These are phyloP conservation scores for Syngnathoides biaculeatus DNA, from an alignment of 2,113 vertebrate species.

Conservation along the genomic window DNA sequence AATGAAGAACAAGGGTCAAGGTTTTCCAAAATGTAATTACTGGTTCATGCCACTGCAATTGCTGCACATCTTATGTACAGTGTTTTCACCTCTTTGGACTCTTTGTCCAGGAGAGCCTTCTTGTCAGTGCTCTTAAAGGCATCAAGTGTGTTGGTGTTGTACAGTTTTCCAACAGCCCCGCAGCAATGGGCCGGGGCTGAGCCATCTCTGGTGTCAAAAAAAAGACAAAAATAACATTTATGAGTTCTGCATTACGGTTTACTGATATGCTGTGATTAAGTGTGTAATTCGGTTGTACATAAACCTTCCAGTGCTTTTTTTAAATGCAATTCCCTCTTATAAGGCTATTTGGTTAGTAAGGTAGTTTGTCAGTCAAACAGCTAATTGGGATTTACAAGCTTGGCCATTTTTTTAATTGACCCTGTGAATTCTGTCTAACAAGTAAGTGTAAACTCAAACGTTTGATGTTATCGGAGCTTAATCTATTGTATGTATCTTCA, in stretches of 20 bases:
- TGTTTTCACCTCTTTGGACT: constrained; percentile 81
- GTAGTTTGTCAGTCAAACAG: background rate
- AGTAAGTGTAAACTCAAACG: too few species aligned
- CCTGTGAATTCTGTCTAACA: too few species aligned
- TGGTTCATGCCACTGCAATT: background rate
- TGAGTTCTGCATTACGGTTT: background rate
- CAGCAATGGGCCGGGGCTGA: constrained; percentile 85
- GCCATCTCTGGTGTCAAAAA: constrained; percentile 71
- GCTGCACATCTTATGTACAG: background rate
- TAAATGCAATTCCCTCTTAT: background rate
- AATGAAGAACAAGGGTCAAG: constrained; percentile 24
- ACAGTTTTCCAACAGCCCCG: constrained; percentile 80
- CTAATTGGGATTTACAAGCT: background rate
- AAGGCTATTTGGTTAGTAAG: background rate
- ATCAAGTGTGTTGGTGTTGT: constrained; percentile 95
- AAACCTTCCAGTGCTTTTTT: background rate
- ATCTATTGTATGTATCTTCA: too few species aligned
- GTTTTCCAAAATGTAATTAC: background rate
- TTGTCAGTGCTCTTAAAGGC: constrained; percentile 93
- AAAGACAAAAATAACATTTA: background rate
- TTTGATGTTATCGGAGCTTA: too few species aligned
- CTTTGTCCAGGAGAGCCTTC: constrained; percentile 86
- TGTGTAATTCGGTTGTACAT: background rate
- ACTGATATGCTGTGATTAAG: background rate
- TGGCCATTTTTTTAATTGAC: background rate